phyloP scores from a whole-genome alignment of 1,140 invertebrate species.

The Drosophila nigrodunni region DNA sequence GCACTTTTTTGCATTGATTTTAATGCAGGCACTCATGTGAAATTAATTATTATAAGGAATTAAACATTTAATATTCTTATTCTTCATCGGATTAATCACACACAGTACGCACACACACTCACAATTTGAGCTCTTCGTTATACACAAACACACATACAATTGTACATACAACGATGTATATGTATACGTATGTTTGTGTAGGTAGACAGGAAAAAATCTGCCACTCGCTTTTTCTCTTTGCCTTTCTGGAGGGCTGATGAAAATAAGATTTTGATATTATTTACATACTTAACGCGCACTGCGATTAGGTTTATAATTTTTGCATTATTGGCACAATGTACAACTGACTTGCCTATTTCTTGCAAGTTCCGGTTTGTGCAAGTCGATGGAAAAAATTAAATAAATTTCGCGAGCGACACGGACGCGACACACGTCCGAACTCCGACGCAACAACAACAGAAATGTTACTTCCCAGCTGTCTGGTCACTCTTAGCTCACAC shows the following conservation, averaged over 20 bases:
- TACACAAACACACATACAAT: conserved; percentile 46
- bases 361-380: conserved; percentile 61
- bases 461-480: conserved; percentile 47
- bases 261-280: conserved; percentile 34
- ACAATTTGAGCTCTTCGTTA: conserved; percentile 40
- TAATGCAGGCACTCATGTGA: conserved; percentile 32
- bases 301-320: conserved; percentile 50
- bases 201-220: conserved; percentile 81
- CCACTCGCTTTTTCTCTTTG: conserved; percentile 66
- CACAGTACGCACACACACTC: conserved; percentile 10
- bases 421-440: conserved; percentile 46
- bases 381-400: conserved; percentile 59
- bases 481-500: conserved; percentile 32
- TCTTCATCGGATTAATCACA: conserved; percentile 44
- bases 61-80: conserved; percentile 49
- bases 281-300: conserved; percentile 67
- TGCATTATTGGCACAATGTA: conserved; percentile 62
- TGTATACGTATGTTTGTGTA: conserved; percentile 70
- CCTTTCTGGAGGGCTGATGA: conserved; percentile 30
- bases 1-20: conserved; percentile 51
- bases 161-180: conserved; percentile 49
- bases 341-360: conserved; percentile 63
- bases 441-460: conserved; percentile 51
- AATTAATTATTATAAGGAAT: conserved; percentile 23
- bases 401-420: conserved; percentile 45